Percentiles rank a stretch among this genome's conserved stretches.
These are phyloP conservation scores for Acanthurus lineatus DNA, from an alignment of 2,797 vertebrate species.

Conservation along the genomic window DNA sequence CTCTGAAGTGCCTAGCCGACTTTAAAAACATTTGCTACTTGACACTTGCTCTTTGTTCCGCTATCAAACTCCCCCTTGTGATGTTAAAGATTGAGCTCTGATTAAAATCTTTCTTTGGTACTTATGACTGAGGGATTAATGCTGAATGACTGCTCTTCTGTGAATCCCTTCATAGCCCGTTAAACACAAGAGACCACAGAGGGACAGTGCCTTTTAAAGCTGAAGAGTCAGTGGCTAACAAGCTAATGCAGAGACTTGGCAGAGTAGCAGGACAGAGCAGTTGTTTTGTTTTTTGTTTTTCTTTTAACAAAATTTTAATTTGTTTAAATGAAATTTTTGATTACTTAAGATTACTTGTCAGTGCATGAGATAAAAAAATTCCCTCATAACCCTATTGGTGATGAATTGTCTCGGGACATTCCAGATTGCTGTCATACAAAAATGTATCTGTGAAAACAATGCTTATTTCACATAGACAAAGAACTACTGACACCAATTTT, in stretches of 20 bases:
- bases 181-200: slow-evolving; percentile 35
- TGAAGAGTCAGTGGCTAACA: slow-evolving; percentile 39
- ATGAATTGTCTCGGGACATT: slow-evolving; percentile 44
- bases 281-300: slow-evolving; percentile 21
- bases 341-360: slow-evolving; percentile 44
- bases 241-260: slow-evolving; percentile 55
- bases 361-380: slow-evolving; percentile 53
- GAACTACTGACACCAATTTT: neutral
- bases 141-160: slow-evolving; percentile 37
- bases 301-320: slow-evolving; percentile 29
- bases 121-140: slow-evolving; percentile 41
- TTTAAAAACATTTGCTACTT: slow-evolving; percentile 22
- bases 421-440: slow-evolving; percentile 27
- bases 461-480: slow-evolving; percentile 20
- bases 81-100: slow-evolving; percentile 36
- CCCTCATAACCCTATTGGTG: slow-evolving; percentile 15
- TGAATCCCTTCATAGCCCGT: slow-evolving; percentile 49
- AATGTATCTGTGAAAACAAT: slow-evolving; percentile 4
- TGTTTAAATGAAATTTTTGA: slow-evolving; percentile 23
- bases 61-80: slow-evolving; percentile 21
- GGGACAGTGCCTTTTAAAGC: slow-evolving; percentile 35
- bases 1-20: neutral
- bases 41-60: slow-evolving; percentile 17
- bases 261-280: slow-evolving; percentile 24
- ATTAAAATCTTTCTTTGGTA: slow-evolving; percentile 37